Conservation (phyloP, 2,888 invertebrate species). For the Acleris holmiana region DNA sequence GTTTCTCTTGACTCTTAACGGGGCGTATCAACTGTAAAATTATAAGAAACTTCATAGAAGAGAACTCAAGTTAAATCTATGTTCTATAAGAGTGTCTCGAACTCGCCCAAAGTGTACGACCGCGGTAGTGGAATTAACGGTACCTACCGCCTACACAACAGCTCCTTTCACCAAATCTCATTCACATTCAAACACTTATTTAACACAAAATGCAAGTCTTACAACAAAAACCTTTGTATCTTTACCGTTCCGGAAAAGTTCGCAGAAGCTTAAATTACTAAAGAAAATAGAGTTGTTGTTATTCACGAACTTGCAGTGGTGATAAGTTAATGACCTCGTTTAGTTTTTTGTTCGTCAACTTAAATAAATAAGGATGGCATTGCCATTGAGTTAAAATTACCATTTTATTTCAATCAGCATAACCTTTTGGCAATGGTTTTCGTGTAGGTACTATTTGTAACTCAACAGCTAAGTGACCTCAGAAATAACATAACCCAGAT, state of each 20-base stretch:
- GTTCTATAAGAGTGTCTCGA: conserved; percentile 43
- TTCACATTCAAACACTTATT: conserved; percentile 67
- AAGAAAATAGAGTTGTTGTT: no score
- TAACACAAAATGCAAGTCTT: conserved; percentile 10
- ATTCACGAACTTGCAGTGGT: no score
- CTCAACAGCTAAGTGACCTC: conserved; percentile 2
- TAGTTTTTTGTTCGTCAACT: no score
- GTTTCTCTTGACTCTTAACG: no score
- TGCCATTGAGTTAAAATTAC: no score
- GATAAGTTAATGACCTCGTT: no score
- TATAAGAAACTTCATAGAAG: no score
- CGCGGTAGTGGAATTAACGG: conserved; percentile 74
- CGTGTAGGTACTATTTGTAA: not conserved
- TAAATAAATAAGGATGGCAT: no score
- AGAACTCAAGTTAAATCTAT: conserved; percentile 7
- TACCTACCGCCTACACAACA: conserved; percentile 56
- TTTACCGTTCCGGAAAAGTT: conserved; percentile 27
- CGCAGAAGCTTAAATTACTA: not conserved
- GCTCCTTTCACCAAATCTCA: conserved; percentile 67
- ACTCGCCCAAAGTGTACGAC: conserved; percentile 56
- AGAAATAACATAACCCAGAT: conserved; percentile 14
- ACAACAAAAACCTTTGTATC: conserved; percentile 24
- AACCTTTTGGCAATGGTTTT: not conserved
- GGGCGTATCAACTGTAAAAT: no score
- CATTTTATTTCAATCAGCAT: no score